These are phyloP conservation scores for Lysandra coridon DNA, from an alignment of 2,888 invertebrate genomes.

Conservation along the genomic window DNA sequence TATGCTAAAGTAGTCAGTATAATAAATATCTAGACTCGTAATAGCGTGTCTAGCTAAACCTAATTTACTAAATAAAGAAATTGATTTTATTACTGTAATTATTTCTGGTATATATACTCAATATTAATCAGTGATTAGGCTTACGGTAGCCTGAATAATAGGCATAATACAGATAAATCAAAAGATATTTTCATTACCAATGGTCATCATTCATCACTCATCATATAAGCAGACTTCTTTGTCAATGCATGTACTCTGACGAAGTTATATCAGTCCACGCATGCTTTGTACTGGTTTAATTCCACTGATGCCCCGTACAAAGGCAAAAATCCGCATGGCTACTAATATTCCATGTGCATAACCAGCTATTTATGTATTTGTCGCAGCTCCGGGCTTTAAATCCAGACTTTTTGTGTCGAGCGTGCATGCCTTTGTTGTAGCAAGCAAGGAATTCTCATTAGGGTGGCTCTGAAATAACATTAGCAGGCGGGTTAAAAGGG, in stretches of 20 bases:
- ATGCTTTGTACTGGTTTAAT: slow-evolving; percentile 4
- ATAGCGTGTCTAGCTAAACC: too few species aligned
- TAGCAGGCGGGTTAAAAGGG: slow-evolving; percentile 53
- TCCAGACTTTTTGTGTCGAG: slow-evolving; percentile 62
- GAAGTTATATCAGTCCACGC: neutral
- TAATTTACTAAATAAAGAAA: too few species aligned
- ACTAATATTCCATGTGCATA: slow-evolving; percentile 28
- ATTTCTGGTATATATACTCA: too few species aligned
- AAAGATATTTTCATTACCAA: neutral
- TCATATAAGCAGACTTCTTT: neutral
- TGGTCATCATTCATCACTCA: neutral
- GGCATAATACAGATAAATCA: neutral
- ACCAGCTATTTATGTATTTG: slow-evolving; percentile 41
- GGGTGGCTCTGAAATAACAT: slow-evolving; percentile 69
- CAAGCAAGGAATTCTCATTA: slow-evolving; percentile 69
- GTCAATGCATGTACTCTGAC: neutral
- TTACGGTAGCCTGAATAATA: too few species aligned
- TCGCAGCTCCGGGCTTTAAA: slow-evolving; percentile 54
- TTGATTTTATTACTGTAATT: too few species aligned
- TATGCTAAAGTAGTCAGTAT: too few species aligned
- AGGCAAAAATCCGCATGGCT: slow-evolving; percentile 29
- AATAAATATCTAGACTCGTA: too few species aligned
- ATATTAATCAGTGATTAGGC: too few species aligned
- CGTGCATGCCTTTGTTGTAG: slow-evolving; percentile 68
- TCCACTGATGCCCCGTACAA: slow-evolving; percentile 8